phyloP scores from a whole-genome alignment of 2,113 vertebrate genomes.

The Aythya baeri region DNA sequence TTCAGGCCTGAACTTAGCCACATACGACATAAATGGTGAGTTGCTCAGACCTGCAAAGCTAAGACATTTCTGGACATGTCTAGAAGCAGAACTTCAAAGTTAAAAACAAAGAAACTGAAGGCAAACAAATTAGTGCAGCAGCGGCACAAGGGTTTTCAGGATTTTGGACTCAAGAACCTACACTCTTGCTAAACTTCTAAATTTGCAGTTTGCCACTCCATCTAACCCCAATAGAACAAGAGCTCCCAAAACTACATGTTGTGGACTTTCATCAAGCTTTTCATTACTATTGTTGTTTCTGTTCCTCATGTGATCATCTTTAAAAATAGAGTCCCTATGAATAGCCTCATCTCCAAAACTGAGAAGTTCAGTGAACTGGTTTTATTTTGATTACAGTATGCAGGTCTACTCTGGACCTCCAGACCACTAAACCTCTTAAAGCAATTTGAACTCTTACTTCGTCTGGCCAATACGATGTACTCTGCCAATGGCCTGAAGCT shows the following conservation, averaged over 20 bases:
- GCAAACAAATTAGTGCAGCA: neutral
- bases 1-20: neutral
- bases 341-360: neutral
- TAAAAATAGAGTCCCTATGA: neutral
- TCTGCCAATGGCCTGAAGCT: constrained; percentile 96
- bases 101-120: neutral
- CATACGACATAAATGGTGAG: neutral
- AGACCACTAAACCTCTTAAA: neutral
- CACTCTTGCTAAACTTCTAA: neutral
- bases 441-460: constrained; percentile 79
- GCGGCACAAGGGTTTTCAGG: neutral
- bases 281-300: neutral
- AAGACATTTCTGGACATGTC: neutral
- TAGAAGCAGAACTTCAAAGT: neutral
- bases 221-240: neutral
- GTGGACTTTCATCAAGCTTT: neutral
- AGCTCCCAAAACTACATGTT: neutral
- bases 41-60: neutral
- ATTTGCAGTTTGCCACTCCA: neutral
- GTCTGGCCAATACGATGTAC: constrained; percentile 98
- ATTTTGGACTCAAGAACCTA: neutral
- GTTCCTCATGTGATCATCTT: neutral
- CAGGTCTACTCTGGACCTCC: neutral
- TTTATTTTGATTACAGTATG: neutral
- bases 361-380: neutral